Base-by-base conservation (phyloP, 2,797 vertebrate species). In the Chrysocyon brachyurus region DNA sequence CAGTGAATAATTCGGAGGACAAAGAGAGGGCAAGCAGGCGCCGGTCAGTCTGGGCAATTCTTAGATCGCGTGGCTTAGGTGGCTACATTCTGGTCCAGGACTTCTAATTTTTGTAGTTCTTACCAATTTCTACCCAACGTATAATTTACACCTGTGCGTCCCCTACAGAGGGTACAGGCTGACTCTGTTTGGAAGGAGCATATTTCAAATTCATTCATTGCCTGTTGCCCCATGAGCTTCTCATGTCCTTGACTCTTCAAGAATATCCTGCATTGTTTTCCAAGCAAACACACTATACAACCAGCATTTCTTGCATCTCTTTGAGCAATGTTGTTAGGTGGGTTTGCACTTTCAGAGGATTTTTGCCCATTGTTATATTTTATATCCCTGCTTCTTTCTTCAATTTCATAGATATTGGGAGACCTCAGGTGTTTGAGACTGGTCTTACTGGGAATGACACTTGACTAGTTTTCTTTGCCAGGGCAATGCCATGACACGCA, bases 301-400 rank as follows among this genome's bases (percentile, higher is more conserved):
- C 1, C 21, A 57, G 2, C 2, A 0, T 79, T 57, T 68, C 22
- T 26, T 15, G 24, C 19, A 10, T 59, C 36, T 49, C 8, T 15
- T 33, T 61, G 54, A 81, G 26, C 9, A 4, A 2, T 9, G 54
- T 17, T 3, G 6, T 19, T 0, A 9, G 11, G n/a, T 46, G 33
- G 12, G 17, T 93, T 17, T 70, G 40, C 0, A 4, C 21, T 52
- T 5, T 4, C 22, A n/a, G 49, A 78, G 16, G 12, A 56, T 36
- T 68, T 68, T 15, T 31, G 10, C n/a, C 28, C 56, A 16, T 56
- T 14, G 11, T 12, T 36, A 5, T 28, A 84, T 33, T 17, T 31
- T 31, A 3, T 28, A 17, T 15, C 6, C 12, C 2, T 66, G 22
- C 2, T 49, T 66, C 70, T 82, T 75, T n/a, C 57, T 75, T 85